Evolutionary conservation across 2,113 vertebrate species (phyloP).

Genomic region (Tinamus guttatus): DNA sequence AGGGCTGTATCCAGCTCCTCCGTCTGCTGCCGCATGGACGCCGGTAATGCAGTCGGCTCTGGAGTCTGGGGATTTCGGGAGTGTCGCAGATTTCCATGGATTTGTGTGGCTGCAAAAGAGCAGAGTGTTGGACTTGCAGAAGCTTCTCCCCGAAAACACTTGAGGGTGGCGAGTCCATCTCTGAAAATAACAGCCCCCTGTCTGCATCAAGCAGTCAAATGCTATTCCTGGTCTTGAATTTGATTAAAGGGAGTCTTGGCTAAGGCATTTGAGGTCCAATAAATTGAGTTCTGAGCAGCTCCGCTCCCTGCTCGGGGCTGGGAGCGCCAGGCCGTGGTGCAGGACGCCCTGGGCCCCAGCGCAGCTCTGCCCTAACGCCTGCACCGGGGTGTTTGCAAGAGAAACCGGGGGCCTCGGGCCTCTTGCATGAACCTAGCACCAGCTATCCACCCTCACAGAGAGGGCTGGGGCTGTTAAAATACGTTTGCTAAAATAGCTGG

Average conservation of each 20-base stretch:
- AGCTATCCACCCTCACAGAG: background rate
- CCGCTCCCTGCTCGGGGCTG: background rate
- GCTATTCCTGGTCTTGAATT: background rate
- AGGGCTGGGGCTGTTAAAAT: background rate
- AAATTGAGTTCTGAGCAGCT: background rate
- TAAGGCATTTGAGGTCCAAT: background rate
- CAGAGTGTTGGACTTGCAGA: background rate
- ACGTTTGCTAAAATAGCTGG: background rate
- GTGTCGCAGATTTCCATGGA: background rate
- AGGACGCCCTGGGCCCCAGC: background rate
- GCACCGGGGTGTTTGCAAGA: too few species aligned
- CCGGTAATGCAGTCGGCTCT: background rate
- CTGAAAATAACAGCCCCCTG: background rate
- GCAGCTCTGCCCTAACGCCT: too few species aligned
- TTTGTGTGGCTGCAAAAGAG: background rate
- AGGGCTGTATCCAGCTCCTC: background rate
- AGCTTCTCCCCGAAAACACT: background rate
- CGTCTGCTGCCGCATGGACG: background rate
- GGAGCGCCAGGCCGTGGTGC: fast-evolving
- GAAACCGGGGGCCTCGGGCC: background rate
- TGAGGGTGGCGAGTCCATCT: background rate
- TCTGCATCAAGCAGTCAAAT: background rate
- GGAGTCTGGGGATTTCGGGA: background rate
- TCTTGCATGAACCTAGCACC: background rate
- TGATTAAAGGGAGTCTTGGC: background rate